These are phyloP conservation scores for Argyrosomus japonicus DNA, from an alignment of 2,113 vertebrate species.

Conservation along the genomic window DNA sequence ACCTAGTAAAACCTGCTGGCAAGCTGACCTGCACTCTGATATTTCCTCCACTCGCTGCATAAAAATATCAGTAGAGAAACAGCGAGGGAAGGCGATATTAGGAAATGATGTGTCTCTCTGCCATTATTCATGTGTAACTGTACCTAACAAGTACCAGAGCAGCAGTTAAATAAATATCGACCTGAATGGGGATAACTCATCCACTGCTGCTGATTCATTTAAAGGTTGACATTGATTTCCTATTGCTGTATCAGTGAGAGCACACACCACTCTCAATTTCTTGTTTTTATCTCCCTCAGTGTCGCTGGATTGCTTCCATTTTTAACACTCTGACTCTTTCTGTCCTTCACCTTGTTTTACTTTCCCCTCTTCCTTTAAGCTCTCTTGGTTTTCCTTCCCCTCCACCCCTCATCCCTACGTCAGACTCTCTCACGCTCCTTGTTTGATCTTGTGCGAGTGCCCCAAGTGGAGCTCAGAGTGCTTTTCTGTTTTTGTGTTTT, in stretches of 20 bases:
- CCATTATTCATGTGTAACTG: conserved; percentile 39
- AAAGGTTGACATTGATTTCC: conserved; percentile 70
- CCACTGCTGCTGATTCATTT: conserved; percentile 67
- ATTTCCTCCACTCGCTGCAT: conserved; percentile 8
- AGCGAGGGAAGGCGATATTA: neutral
- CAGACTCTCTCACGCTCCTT: conserved; percentile 40
- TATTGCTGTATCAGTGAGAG: conserved; percentile 46
- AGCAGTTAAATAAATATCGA: conserved; percentile 63
- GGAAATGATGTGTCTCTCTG: conserved; percentile 1
- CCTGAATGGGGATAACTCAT: conserved; percentile 52
- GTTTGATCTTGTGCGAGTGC: conserved; percentile 58
- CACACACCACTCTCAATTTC: neutral
- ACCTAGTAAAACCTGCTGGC: neutral
- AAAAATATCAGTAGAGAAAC: neutral
- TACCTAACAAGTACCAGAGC: conserved; percentile 19
- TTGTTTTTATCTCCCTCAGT: neutral
- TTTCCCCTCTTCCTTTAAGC: neutral
- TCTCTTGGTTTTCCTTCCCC: conserved; percentile 3
- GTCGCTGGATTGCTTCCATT: neutral
- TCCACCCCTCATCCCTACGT: conserved; percentile 4
- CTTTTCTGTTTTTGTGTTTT: conserved; percentile 22
- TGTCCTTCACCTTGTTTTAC: conserved; percentile 22
- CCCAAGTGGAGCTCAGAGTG: conserved; percentile 30
- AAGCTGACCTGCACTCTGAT: conserved; percentile 20
- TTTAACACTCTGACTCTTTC: neutral